Base-by-base conservation (phyloP, 92 coral and sea anemone genomes). In the Paragorgia papillata region DNA sequence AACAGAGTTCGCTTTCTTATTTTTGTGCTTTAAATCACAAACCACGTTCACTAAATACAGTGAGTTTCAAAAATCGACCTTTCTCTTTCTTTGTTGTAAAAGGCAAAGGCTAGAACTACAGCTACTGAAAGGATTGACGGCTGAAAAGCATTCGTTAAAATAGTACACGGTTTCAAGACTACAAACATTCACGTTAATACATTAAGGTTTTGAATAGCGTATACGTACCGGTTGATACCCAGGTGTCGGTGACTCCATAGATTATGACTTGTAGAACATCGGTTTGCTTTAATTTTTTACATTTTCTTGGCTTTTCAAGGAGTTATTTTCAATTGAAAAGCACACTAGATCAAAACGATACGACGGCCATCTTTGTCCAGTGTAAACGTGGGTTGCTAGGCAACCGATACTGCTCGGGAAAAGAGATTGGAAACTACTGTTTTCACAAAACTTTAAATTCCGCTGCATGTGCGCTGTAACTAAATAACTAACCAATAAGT, bases 291-390 rank as follows among this genome's bases (percentile, higher is more conserved):
- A 53, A 28, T 28, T 10, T 26, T 10, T 68, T 31, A 68, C 75
- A 68, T 68, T 70, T 53, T 29, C 33, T 7, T 15, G 43, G 50
- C 53, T 54, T 70, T 26, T 18, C 40, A 30, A 50, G 19, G 63
- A 24, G 18, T 50, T 28, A 17, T 51, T 31, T 19, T 1, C 62
- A 32, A 34, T 43, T 28, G 19, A 51, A 70, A 2, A 43, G 20
- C 28, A 19, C 43, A 21, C n/a, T n/a, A n/a, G 32, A 28, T 53
- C 33, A 70, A 28, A 33, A 26, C 25, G 43, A 17, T 29, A 13
- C 18, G 50, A 70, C 77, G 62, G 77, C 77, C 77, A 70, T 70
- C 56, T 70, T 70, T 70, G 56, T 26, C 57, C 31, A 15, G 14
- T 48, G 33, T 15, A 50, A 70, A 70, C 55, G 39, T 17, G 7